Conservation (phyloP, 2,888 invertebrate species). For the Eutolmus rufibarbis region DNA sequence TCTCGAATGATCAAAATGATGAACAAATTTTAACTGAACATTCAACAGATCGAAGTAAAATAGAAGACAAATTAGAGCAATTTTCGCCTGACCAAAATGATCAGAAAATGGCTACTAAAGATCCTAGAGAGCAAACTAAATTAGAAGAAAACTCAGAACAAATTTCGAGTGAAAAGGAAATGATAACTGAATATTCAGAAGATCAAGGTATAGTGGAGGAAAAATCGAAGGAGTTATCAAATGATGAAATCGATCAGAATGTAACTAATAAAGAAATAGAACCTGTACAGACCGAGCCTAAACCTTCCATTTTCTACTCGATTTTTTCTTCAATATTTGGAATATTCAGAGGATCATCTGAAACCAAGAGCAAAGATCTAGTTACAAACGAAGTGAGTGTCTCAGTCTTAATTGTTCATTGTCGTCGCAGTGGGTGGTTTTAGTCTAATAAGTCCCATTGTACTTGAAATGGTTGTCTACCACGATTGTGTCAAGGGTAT, state of each 20-base stretch:
- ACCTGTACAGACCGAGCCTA: background rate
- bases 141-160: background rate
- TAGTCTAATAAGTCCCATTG: background rate
- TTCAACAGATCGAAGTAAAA: background rate
- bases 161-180: background rate
- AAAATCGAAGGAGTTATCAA: background rate
- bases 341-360: background rate
- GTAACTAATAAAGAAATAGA: background rate
- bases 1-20: background rate
- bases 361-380: conserved; percentile 8
- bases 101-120: background rate
- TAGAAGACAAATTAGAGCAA: background rate
- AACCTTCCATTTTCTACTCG: background rate
- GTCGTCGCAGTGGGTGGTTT: background rate
- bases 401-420: background rate
- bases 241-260: background rate
- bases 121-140: background rate
- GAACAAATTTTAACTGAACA: background rate
- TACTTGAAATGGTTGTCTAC: background rate
- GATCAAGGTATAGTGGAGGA: background rate
- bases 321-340: background rate
- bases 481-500: background rate
- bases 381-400: conserved; percentile 9
- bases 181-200: background rate
- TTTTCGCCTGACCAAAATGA: background rate